Percentiles rank a stretch among this genome's conserved stretches.
Evolutionary conservation across 2,888 invertebrate species (phyloP).

Genomic region (Tricholauxania praeusta): DNA sequence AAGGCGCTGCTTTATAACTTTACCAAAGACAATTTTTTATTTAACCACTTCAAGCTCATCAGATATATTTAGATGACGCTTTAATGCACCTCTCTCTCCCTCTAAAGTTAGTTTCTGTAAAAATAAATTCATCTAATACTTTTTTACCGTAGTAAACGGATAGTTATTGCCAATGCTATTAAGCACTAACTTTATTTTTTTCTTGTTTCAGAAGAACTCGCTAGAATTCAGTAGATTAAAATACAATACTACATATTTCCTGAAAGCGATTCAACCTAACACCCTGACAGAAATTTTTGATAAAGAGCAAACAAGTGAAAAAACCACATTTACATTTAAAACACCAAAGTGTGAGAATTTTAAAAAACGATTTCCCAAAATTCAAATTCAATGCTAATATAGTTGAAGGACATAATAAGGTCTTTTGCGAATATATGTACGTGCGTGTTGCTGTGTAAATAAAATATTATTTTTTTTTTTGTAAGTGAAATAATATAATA

Average conservation of each 20-base stretch:
- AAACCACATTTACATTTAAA: slow-evolving; percentile 57
- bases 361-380: slow-evolving; percentile 63
- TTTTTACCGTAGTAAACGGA: too few relatives aligned
- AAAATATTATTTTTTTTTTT: slow-evolving; percentile 4
- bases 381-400: slow-evolving; percentile 60
- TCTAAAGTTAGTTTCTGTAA: too few relatives aligned
- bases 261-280: slow-evolving; percentile 53
- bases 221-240: slow-evolving; percentile 65
- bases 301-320: slow-evolving; percentile 43
- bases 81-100: too few relatives aligned
- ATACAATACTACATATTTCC: slow-evolving; percentile 64
- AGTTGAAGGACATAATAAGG: slow-evolving; percentile 51
- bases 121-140: too few relatives aligned
- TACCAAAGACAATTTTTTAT: too few relatives aligned
- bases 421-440: too few relatives aligned
- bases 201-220: slow-evolving; percentile 60
- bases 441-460: not conserved
- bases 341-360: slow-evolving; percentile 66
- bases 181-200: not conserved
- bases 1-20: too few relatives aligned
- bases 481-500: too few relatives aligned
- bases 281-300: not conserved
- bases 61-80: too few relatives aligned
- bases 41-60: too few relatives aligned
- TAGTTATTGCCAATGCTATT: too few relatives aligned